phyloP scores from a whole-genome alignment of 1,140 invertebrate species.

The Eubasilissa regina region DNA sequence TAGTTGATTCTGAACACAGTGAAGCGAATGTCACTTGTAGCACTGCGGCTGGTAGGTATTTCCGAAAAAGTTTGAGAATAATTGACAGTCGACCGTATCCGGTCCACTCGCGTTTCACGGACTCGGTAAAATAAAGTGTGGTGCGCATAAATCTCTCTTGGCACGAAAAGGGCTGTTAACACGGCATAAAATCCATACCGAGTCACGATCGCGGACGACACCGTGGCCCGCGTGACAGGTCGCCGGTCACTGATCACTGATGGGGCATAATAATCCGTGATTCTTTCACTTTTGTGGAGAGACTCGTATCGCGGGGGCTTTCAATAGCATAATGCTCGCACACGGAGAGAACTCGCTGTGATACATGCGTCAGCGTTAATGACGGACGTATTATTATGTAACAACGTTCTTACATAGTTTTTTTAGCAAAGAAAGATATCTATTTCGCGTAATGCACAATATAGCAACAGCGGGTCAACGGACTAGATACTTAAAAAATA shows the following conservation, averaged over 20 bases:
- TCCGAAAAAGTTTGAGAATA: not conserved
- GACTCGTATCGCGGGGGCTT: too few species aligned
- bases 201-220: conserved; percentile 4
- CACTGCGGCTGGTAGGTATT: not conserved
- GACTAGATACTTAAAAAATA: too few species aligned
- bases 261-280: not conserved
- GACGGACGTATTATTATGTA: too few species aligned
- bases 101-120: not conserved
- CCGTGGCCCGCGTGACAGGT: not conserved
- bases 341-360: too few species aligned
- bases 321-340: too few species aligned
- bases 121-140: conserved; percentile 9
- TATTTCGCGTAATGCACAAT: too few species aligned
- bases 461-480: too few species aligned
- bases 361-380: too few species aligned
- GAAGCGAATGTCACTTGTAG: too few species aligned
- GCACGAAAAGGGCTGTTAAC: not conserved
- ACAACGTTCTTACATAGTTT: too few species aligned
- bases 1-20: too few species aligned
- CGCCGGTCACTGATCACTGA: not conserved
- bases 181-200: not conserved
- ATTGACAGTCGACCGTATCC: conserved; percentile 11
- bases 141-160: conserved; percentile 3
- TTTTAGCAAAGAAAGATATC: too few species aligned
- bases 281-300: not conserved